These are phyloP conservation scores for Sphaeramia orbicularis DNA, from an alignment of 2,797 vertebrate species.

Conservation along the genomic window DNA sequence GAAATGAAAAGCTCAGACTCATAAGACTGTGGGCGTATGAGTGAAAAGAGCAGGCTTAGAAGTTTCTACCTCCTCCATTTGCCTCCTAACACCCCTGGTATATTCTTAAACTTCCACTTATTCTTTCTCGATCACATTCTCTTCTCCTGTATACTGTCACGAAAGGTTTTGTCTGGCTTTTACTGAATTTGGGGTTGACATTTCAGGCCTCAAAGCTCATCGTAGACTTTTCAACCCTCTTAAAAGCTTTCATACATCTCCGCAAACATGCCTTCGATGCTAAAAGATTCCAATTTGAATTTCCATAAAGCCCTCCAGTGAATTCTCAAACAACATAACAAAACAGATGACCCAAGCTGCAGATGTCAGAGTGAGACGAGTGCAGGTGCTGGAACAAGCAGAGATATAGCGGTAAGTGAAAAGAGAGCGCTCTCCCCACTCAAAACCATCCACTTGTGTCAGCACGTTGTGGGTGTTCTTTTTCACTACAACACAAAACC, in stretches of 20 bases:
- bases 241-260: constrained; percentile 3
- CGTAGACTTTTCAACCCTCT: neutral
- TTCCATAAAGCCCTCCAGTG: constrained; percentile 23
- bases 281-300: constrained; percentile 22
- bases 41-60: too few species aligned
- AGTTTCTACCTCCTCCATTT: too few species aligned
- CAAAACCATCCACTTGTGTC: constrained; percentile 62
- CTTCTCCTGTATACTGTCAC: neutral
- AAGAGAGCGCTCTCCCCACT: constrained; percentile 46
- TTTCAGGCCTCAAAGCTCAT: constrained; percentile 38
- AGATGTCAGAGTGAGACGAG: constrained; percentile 50
- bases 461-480: constrained; percentile 48
- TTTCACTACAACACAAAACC: constrained; percentile 26
- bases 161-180: constrained; percentile 5
- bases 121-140: neutral
- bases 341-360: constrained; percentile 26
- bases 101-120: neutral
- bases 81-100: too few species aligned
- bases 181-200: neutral
- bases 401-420: constrained; percentile 47
- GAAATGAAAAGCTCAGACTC: too few species aligned
- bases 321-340: constrained; percentile 30
- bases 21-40: too few species aligned
- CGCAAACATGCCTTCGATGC: constrained; percentile 8
- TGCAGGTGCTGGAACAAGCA: constrained; percentile 38